Base-by-base conservation (phyloP, 2,888 invertebrate species). In the Drosophila crucigera region DNA sequence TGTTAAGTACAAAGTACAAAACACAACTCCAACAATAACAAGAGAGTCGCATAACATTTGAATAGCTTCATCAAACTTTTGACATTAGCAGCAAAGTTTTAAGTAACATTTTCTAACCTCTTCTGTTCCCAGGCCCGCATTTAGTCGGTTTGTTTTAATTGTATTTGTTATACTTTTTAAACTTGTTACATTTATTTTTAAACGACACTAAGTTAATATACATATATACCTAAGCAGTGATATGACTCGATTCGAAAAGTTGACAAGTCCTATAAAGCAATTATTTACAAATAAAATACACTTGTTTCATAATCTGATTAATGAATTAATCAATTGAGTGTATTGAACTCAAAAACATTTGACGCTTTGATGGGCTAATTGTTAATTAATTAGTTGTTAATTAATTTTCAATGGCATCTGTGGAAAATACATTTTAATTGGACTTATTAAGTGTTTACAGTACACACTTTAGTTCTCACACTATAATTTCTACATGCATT, bases 1-100 rank as follows among this genome's bases (percentile, higher is more conserved):
- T 84, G 69, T 62, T 62, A 63, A 83, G 73, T 74, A 75, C 68
- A 70, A 68, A 72, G 66, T 67, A 73, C 74, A 67, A 74, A 75
- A 72, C 62, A 72, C 61, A 63, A 50, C 55, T 61, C 25, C 47
- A 47, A 47, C 47, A 47, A 47, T 47, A 68, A 60, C 35, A 58
- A 28, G 22, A 14, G 52, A 25, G 52, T 75, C 65, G 47, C 39
- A 60, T 56, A 65, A 70, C 77, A 76, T 72, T 76, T 73, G 63
- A 84, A 82, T 68, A 72, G 73, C 71, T 68, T 68, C 47, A 66
- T 60, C 62, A 68, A 83, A 83, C 68, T 84, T 84, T 83, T 69
- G 71, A 58, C 68, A 73, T 82, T 79, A 74, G 60, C 66, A 54
- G 52, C 52, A 78, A 71, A 71, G 62, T 69, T 50, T 50, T 55